Base-by-base conservation (phyloP, 2,797 vertebrate species). In the Ispidina picta region DNA sequence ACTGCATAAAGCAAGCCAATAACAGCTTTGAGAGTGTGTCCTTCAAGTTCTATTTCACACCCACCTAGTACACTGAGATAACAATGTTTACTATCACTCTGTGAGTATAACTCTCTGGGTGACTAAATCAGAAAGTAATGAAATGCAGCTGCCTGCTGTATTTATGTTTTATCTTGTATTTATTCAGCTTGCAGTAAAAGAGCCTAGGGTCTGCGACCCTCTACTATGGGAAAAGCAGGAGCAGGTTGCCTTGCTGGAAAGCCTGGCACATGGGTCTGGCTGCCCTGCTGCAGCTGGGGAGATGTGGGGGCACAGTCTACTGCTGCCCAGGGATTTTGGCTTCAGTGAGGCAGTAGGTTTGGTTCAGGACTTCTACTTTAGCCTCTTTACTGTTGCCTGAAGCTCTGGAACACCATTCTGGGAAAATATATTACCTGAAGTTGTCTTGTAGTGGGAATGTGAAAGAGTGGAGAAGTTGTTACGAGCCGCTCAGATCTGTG, bases 41-140 rank as follows among this genome's bases (percentile, higher is more conserved):
- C 74, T 94, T 92, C 60, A 48, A 73, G 56, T 82, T 74, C 1
- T 17, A 46, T 59, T 92, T 93, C 87, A 92, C 88, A 86, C 87
- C 91, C 80, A 71, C 74, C 77, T 52, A 72, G 87, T 84, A 86
- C 85, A 58, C 1, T 20, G 49, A 89, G 94, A 95, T 95, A 95
- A 95, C 74, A 86, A 23, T 91, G 85, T 95, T 96, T 91, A 82
- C 94, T 89, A 62, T 48, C 49, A 29, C 83, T 88, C 31, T 79
- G 70, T 78, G 65, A 85, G 60, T 52, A 9, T 23, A 69, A 83
- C 66, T 59, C 28, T 72, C 65, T 69, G 73, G 90, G 66, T 90
- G 89, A 92, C 90, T 95, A 55, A 59, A 92, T 63, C 75, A 66
- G 69, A 73, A 86, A 93, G 64, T 71, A 93, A 91, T 60, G 87